Evolutionary conservation across 2,113 vertebrate genomes (phyloP), one percentile per base, ranked within the genome.

Genomic region (Dolichallabes microphthalmus): DNA sequence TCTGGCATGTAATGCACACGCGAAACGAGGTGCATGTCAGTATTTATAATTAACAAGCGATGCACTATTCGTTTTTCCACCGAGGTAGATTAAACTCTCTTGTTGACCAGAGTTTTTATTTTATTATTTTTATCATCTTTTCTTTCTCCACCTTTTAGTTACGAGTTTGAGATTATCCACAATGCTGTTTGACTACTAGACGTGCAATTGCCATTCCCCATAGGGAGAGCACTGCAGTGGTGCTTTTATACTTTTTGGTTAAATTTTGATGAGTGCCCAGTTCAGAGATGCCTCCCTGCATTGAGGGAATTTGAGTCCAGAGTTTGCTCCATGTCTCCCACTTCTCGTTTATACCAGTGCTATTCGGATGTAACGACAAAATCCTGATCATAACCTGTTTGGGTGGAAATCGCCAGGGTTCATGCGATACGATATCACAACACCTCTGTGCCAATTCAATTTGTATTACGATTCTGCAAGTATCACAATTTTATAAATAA

Each of bases 1-100:
- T 81, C 32, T 79, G 55, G 58, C n/a, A 55, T 22, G 11, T 15
- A 53, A 30, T 14, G 27, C 73, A 25, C 30, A 39, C 55, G 50
- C 52, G 5, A 20, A 45, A 63, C 35, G 32, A 61, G 78, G 25
- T n/a, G 15, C 79, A 13, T 19, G 79, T 52, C 79, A 64, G 19
- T 81, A 64, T 63, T 81, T 63, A 61, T 80, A 80, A 80, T 63
- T 50, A 81, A 1, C 19, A 25, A 19, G 55, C 2, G 20, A 77
- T 76, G 22, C 17, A 10, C 35, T 14, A 39, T 39, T 39, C 10
- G 7, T 74, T 52, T 75, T 14, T 15, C 20, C 20, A 30, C 14
- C 68, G 1, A 71, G 14, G 19, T 71, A 39, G 8, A 15, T 53
- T 53, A 22, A 25, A 75, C 3, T 45, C 39, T 45, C 45, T 45